Evolutionary conservation across 2,888 invertebrate species (phyloP).

Genomic region (Tenthredo distinguenda): DNA sequence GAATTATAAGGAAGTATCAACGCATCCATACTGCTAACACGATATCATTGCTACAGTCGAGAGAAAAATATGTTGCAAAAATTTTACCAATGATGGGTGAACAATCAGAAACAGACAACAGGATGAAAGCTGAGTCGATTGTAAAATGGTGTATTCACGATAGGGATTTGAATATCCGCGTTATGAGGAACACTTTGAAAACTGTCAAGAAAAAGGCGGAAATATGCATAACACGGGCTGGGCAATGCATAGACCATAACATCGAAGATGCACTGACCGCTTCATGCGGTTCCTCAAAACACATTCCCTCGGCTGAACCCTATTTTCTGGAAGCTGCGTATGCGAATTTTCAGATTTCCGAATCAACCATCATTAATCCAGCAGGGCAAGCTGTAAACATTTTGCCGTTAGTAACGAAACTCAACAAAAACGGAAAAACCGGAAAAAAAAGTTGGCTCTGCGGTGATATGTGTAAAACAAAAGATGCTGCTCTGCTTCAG

Average conservation of each 20-base stretch:
- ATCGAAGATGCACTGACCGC: constrained; percentile 17
- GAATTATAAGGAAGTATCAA: neutral
- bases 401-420: constrained; percentile 44
- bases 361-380: constrained; percentile 52
- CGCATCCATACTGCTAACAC: neutral
- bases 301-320: constrained; percentile 54
- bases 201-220: neutral
- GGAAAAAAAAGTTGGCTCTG: constrained; percentile 47
- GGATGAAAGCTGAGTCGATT: constrained; percentile 19
- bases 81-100: neutral
- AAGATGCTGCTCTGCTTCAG: constrained; percentile 1
- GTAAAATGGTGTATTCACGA: constrained; percentile 40
- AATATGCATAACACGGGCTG: neutral
- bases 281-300: constrained; percentile 53
- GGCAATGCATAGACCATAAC: neutral
- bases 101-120: neutral
- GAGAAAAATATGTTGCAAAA: neutral
- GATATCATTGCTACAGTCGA: neutral
- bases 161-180: neutral
- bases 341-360: constrained; percentile 35
- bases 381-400: constrained; percentile 52
- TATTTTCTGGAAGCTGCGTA: constrained; percentile 57
- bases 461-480: constrained; percentile 20
- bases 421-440: constrained; percentile 31
- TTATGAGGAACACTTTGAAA: neutral